Evolutionary conservation across 1,140 invertebrate species (phyloP).

Genomic region (Bombus consobrinus): DNA sequence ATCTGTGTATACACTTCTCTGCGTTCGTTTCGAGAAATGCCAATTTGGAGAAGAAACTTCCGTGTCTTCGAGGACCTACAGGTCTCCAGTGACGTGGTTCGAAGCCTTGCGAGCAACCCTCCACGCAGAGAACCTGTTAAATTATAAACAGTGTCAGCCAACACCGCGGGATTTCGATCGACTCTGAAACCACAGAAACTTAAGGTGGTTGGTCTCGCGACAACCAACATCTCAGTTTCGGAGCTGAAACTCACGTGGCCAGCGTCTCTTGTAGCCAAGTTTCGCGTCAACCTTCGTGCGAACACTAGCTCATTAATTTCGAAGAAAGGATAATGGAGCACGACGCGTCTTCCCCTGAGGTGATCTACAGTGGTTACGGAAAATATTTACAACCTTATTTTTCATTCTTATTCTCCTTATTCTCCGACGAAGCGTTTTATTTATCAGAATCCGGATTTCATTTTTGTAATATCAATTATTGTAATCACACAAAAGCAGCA

Average conservation of each 20-base stretch:
- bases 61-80: not conserved
- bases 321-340: slow-evolving; percentile 6
- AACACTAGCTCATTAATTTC: slow-evolving; percentile 27
- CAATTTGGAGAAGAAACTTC: not conserved
- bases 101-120: slow-evolving; percentile 32
- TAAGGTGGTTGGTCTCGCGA: slow-evolving; percentile 18
- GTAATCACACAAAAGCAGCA: no score
- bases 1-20: not conserved
- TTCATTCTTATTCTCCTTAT: no score
- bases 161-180: slow-evolving; percentile 64
- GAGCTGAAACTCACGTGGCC: not conserved
- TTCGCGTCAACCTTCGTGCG: slow-evolving; percentile 18
- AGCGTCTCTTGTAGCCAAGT: not conserved
- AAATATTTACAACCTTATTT: not conserved
- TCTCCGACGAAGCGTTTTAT: no score
- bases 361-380: not conserved
- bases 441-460: no score
- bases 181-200: slow-evolving; percentile 54
- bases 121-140: slow-evolving; percentile 63
- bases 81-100: slow-evolving; percentile 25
- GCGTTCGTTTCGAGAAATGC: not conserved
- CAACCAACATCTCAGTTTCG: slow-evolving; percentile 12
- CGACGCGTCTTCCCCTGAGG: not conserved
- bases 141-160: slow-evolving; percentile 74
- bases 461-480: no score